phyloP scores from a whole-genome alignment of 2,888 invertebrate species.

The Teinopalpus imperialis region DNA sequence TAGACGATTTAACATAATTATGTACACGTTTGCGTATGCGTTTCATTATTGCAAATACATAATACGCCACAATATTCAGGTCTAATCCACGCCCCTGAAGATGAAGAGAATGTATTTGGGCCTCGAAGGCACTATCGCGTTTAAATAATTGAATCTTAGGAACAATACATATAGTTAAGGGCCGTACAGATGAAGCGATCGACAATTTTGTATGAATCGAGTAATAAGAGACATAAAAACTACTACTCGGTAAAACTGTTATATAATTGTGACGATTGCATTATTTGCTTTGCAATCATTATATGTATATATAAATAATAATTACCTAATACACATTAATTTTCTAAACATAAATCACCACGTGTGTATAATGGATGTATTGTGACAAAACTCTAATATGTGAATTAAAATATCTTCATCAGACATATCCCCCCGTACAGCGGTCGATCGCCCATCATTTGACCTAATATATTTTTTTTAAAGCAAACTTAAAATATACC shows the following conservation, averaged over 20 bases:
- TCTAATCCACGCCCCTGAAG: slow-evolving; percentile 16
- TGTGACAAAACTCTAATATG: no score
- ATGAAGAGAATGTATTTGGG: slow-evolving; percentile 16
- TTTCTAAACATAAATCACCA: no score
- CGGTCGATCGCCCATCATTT: slow-evolving; percentile 11
- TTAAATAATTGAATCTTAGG: slow-evolving; percentile 23
- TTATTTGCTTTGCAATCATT: no score
- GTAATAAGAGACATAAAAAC: neutral
- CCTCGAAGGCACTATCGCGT: slow-evolving; percentile 17
- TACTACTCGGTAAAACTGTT: neutral
- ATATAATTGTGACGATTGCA: no score
- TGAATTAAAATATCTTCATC: no score
- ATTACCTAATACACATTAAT: no score
- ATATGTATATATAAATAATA: no score
- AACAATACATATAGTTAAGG: slow-evolving; percentile 25
- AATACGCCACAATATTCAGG: slow-evolving; percentile 14
- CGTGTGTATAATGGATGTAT: no score
- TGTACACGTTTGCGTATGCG: no score
- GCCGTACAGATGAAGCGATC: slow-evolving; percentile 11
- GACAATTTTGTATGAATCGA: neutral
- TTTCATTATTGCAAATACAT: neutral
- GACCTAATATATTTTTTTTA: slow-evolving; percentile 11
- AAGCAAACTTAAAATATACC: slow-evolving; percentile 21
- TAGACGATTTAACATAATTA: neutral
- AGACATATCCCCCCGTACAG: neutral